These are phyloP conservation scores for Leuctra nigra DNA, from an alignment of 2,888 invertebrate species.

Conservation along the genomic window DNA sequence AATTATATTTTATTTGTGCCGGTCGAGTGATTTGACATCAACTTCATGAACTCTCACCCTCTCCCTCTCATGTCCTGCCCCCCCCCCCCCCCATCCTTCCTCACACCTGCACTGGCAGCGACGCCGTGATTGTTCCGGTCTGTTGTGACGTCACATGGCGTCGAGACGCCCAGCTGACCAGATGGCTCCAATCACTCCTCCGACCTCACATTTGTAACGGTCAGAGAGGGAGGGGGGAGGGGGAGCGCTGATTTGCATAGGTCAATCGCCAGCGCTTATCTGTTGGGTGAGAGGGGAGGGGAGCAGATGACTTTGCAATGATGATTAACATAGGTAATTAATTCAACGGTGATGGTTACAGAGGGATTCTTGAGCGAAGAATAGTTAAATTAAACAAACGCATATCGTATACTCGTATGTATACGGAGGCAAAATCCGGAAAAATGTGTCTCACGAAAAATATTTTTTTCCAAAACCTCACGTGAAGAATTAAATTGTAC, in stretches of 20 bases:
- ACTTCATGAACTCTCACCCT: conserved; percentile 4
- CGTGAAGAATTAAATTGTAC: too few relatives aligned
- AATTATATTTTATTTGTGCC: conserved; percentile 5
- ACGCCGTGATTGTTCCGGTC: conserved; percentile 4
- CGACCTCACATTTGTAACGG: conserved; percentile 17
- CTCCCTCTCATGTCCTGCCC: neutral
- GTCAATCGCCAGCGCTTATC: too few relatives aligned
- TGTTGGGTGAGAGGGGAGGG: too few relatives aligned
- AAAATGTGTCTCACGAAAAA: too few relatives aligned
- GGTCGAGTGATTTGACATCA: conserved; percentile 1
- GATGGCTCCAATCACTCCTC: conserved; percentile 14
- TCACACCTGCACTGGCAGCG: neutral
- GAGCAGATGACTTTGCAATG: too few relatives aligned
- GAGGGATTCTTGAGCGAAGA: too few relatives aligned
- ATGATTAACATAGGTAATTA: too few relatives aligned
- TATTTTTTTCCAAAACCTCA: too few relatives aligned
- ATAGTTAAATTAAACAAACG: too few relatives aligned
- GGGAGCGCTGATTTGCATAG: conserved; percentile 12
- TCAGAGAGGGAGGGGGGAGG: neutral
- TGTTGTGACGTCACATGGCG: conserved; percentile 1
- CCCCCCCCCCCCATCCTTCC: neutral
- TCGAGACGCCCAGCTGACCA: conserved; percentile 4
- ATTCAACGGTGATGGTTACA: too few relatives aligned
- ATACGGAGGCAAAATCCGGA: too few relatives aligned
- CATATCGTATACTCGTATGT: too few relatives aligned